A percentile compares a stretch with the other conserved stretches of the same genome.
Evolutionary conservation across 2,113 vertebrate genomes (phyloP).

Genomic region (Microtus oregoni): DNA sequence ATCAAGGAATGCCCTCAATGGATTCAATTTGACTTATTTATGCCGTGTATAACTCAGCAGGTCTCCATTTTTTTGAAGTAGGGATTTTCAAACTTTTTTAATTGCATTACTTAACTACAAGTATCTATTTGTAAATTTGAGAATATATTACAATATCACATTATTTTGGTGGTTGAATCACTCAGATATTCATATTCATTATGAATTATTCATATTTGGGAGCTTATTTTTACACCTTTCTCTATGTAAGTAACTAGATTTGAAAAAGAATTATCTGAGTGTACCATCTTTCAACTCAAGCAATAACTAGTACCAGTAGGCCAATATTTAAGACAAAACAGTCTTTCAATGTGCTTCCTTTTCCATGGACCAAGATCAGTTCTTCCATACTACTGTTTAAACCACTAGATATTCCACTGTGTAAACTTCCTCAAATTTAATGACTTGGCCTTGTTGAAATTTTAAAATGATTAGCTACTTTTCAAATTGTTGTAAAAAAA

Average conservation of each 20-base stretch:
- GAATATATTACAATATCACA: background rate
- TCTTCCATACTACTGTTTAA: background rate
- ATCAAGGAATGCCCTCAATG: background rate
- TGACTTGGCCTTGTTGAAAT: background rate
- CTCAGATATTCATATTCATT: background rate
- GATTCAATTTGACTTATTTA: background rate
- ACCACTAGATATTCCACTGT: fast-evolving
- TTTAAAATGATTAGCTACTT: background rate
- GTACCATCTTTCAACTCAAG: background rate
- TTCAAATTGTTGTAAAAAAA: background rate
- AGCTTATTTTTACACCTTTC: background rate
- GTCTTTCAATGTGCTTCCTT: background rate
- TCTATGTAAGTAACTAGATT: background rate
- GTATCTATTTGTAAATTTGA: background rate
- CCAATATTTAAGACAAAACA: background rate
- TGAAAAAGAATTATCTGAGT: background rate
- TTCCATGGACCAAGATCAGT: background rate
- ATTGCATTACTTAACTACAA: constrained; percentile 20
- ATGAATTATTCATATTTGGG: background rate
- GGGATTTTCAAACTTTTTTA: background rate
- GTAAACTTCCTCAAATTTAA: background rate
- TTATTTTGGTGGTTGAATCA: background rate
- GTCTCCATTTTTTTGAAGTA: background rate
- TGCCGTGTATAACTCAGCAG: background rate
- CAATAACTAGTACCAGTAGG: fast-evolving